phyloP scores from a whole-genome alignment of 1,140 invertebrate species.

The Neuroterus valhalla region DNA sequence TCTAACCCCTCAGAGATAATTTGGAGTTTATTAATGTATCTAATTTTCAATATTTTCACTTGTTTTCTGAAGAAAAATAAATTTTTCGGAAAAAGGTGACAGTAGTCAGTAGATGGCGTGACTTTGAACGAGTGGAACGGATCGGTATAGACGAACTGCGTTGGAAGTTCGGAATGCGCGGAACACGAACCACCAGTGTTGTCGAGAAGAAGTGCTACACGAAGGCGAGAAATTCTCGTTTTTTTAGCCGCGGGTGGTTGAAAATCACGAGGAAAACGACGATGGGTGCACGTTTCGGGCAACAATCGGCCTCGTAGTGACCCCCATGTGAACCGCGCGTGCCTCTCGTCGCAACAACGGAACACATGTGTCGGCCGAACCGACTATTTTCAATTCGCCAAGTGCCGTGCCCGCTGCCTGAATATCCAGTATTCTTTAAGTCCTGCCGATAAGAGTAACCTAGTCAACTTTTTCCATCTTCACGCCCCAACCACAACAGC shows the following conservation, averaged over 20 bases:
- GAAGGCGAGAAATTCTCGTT: constrained; percentile 59
- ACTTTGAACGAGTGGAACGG: neutral
- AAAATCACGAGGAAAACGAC: constrained; percentile 58
- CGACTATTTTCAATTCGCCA: constrained; percentile 51
- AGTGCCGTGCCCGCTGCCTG: constrained; percentile 53
- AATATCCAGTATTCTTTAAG: constrained; percentile 40
- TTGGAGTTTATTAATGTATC: too few relatives aligned
- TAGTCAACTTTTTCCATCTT: constrained; percentile 31
- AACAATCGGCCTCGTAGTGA: constrained; percentile 46
- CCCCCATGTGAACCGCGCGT: constrained; percentile 48
- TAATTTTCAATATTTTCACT: too few relatives aligned
- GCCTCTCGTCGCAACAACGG: constrained; percentile 49
- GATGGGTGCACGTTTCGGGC: constrained; percentile 51
- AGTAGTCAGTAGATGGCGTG: too few relatives aligned
- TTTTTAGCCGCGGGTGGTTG: constrained; percentile 55
- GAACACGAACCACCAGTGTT: constrained; percentile 63
- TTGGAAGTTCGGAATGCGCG: constrained; percentile 55
- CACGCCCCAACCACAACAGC: neutral
- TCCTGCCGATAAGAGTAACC: constrained; percentile 27
- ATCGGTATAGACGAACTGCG: neutral
- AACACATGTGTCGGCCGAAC: constrained; percentile 63
- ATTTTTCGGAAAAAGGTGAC: too few relatives aligned
- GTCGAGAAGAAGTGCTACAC: constrained; percentile 63
- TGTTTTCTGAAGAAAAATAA: too few relatives aligned
- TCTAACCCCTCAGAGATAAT: too few relatives aligned